Evolutionary conservation across 2,888 invertebrate genomes (phyloP), one percentile per base, ranked within the genome.

Genomic region (Napeogenes inachia): DNA sequence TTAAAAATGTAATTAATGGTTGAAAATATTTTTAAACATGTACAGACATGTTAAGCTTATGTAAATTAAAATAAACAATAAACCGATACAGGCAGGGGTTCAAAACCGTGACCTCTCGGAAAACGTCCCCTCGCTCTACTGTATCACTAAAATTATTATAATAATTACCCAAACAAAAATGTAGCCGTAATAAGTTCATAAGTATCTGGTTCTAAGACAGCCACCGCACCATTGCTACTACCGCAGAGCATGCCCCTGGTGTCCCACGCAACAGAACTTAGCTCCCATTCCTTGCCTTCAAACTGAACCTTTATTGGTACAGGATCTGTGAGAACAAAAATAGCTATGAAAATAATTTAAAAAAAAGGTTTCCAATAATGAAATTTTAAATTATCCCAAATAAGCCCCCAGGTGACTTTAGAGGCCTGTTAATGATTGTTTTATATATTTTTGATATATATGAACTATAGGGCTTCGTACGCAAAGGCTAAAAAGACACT

Each of bases 201-300:
- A 0, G 63, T 61, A 0, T 42, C 38, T 0, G 70, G 68, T 2
- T 69, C 45, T 12, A 87, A 68, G 10, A 85, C 53, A 0, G 84
- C 80, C 30, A 92, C 85, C 55, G 87, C 93, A 80, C 96, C 96
- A 73, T 91, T 89, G 68, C 84, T 87, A 66, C 92, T 92, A 42
- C 95, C 95, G 47, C 94, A 80, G 53, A 94, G 90, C 57, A 95
- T 42, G 0, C 75, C 85, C 3, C 71, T 70, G 2, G 75, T 50
- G 5, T 60, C 45, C 75, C 77, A 81, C 13, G 45, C 33, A 60
- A 77, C 80, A 0, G 75, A 64, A 4, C 73, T 73, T 47, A 84
- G 55, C 2, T 70, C 68, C 85, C 86, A 87, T 42, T 47, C 35
- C 65, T 76, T 74, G 0, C 84, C 85, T 32, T 87, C 85, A 32